These are phyloP conservation scores for Saccopteryx bilineata DNA, from an alignment of 2,113 vertebrate species.

Conservation along the genomic window DNA sequence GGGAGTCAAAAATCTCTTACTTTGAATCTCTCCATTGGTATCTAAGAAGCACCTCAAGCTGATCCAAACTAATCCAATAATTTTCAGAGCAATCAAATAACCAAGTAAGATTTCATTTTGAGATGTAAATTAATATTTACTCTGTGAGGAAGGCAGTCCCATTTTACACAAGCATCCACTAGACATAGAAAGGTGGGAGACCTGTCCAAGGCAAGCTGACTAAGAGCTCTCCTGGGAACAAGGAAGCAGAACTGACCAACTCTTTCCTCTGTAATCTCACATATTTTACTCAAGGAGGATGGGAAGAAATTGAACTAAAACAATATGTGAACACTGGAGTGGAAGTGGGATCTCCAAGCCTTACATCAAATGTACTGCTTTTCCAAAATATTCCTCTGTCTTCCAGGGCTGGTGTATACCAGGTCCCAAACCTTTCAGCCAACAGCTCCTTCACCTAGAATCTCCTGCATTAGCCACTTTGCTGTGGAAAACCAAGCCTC, in stretches of 20 bases:
- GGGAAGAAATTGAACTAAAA: background rate
- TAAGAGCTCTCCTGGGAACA: background rate
- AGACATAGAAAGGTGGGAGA: background rate
- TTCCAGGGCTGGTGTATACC: background rate
- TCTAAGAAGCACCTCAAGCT: constrained; percentile 1
- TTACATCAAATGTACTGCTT: background rate
- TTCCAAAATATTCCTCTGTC: background rate
- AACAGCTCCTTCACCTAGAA: background rate
- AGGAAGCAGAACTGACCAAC: background rate
- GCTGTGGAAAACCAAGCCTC: background rate
- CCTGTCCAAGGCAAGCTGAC: background rate
- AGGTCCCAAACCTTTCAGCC: background rate
- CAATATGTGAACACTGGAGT: background rate
- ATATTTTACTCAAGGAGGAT: background rate
- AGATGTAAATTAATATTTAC: background rate
- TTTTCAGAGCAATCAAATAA: constrained; percentile 39
- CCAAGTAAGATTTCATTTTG: background rate
- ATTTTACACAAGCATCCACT: background rate
- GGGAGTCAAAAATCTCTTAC: constrained; percentile 39
- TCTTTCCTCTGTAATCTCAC: background rate
- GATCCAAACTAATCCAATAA: background rate
- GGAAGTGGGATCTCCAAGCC: background rate
- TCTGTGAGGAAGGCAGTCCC: background rate
- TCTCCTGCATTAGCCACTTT: background rate
- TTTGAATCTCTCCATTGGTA: constrained; percentile 24